A percentile compares a stretch with the other conserved stretches of the same genome.
Conservation (phyloP, 2,797 vertebrate species). For the Thaleichthys pacificus region DNA sequence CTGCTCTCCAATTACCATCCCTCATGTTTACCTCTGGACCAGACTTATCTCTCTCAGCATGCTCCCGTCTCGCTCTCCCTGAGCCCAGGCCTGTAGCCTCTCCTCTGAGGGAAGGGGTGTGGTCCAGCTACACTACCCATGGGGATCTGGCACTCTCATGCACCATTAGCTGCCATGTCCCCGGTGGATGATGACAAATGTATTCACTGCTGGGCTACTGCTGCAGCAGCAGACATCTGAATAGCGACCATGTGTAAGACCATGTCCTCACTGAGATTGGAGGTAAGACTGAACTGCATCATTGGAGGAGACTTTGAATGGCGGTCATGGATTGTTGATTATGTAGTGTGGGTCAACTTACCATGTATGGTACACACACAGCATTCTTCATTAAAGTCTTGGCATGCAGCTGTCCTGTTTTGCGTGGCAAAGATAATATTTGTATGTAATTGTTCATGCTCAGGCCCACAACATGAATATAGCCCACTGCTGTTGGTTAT, state of each 20-base stretch:
- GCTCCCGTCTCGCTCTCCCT: conserved; percentile 53
- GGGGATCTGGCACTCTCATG: conserved; percentile 68
- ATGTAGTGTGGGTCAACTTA: background rate
- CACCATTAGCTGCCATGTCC: conserved; percentile 67
- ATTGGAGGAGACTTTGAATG: background rate
- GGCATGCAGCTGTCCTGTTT: background rate
- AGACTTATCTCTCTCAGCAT: conserved; percentile 56
- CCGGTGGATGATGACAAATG: conserved; percentile 71
- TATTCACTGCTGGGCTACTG: conserved; percentile 52
- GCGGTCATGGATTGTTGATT: too few species aligned
- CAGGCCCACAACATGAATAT: background rate
- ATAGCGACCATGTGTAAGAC: conserved; percentile 50
- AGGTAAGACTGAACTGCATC: background rate
- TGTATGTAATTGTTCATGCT: background rate
- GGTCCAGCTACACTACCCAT: conserved; percentile 58
- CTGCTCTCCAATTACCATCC: conserved; percentile 31
- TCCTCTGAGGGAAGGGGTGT: conserved; percentile 54
- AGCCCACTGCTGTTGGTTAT: background rate
- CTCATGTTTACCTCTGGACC: conserved; percentile 62
- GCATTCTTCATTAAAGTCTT: background rate
- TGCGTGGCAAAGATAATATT: background rate
- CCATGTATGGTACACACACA: background rate
- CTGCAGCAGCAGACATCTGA: conserved; percentile 55
- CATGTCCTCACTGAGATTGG: conserved; percentile 22
- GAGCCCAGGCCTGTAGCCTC: conserved; percentile 47